Evolutionary conservation across 2,888 invertebrate species (phyloP).

Genomic region (Ormyrus thymus): DNA sequence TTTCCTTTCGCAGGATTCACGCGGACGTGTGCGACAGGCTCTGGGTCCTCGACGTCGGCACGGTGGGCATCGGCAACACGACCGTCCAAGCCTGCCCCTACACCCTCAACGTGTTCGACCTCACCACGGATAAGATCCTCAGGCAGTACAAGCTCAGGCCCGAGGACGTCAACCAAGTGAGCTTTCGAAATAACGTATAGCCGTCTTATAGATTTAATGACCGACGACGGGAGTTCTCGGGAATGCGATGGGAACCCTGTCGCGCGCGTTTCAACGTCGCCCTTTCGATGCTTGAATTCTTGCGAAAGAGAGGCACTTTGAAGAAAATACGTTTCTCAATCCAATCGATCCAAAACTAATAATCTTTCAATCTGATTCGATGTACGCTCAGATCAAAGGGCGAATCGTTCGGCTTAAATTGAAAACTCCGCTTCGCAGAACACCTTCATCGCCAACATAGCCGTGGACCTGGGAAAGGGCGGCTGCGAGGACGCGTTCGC

Average conservation of each 20-base stretch:
- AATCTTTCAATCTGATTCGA: too few relatives aligned
- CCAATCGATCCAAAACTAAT: too few relatives aligned
- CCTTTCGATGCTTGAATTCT: too few relatives aligned
- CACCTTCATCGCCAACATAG: conserved; percentile 91
- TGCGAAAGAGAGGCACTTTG: too few relatives aligned
- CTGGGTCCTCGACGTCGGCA: conserved; percentile 90
- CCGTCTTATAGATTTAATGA: too few relatives aligned
- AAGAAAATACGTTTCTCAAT: too few relatives aligned
- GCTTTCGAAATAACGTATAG: neutral
- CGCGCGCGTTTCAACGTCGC: too few relatives aligned
- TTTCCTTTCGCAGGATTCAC: conserved; percentile 78
- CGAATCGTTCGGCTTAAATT: too few relatives aligned
- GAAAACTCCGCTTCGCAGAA: conserved; percentile 67
- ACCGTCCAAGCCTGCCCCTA: conserved; percentile 88
- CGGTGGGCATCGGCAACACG: conserved; percentile 85
- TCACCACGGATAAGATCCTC: conserved; percentile 83
- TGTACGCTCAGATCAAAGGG: too few relatives aligned
- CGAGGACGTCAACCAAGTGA: conserved; percentile 82
- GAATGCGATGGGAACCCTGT: too few relatives aligned
- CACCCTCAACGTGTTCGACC: conserved; percentile 85
- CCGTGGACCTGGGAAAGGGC: conserved; percentile 84
- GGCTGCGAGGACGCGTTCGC: conserved; percentile 86
- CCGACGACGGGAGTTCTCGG: too few relatives aligned
- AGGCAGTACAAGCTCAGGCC: conserved; percentile 82
- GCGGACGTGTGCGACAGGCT: conserved; percentile 87